Evolutionary conservation across 2,797 vertebrate species (phyloP).

Genomic region (Benthosema pterotum): DNA sequence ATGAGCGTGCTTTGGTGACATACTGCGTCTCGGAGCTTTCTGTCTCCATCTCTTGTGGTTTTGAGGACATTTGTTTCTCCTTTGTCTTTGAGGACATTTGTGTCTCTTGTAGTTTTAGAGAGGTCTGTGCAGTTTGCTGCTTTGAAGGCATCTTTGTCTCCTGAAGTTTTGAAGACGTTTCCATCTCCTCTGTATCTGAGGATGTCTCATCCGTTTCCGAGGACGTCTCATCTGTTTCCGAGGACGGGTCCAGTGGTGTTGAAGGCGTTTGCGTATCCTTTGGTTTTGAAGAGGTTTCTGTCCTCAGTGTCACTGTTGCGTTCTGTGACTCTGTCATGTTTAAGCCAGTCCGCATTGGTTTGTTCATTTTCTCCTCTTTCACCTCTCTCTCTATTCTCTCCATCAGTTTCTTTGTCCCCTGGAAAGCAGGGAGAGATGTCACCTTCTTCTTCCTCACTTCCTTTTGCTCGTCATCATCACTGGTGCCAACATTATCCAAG

Average conservation of each 20-base stretch:
- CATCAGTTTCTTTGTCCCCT: slow-evolving; percentile 79
- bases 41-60: too few species aligned
- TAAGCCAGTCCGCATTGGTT: slow-evolving; percentile 9
- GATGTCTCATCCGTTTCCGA: not conserved
- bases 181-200: too few species aligned
- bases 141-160: not conserved
- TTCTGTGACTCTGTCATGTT: slow-evolving; percentile 49
- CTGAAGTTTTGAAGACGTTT: too few species aligned
- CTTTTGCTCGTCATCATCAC: slow-evolving; percentile 53
- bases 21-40: too few species aligned
- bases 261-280: not conserved
- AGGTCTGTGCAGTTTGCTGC: too few species aligned
- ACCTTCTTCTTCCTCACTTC: slow-evolving; percentile 50
- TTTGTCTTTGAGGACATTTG: too few species aligned
- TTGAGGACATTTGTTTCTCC: too few species aligned
- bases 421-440: slow-evolving; percentile 81
- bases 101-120: too few species aligned
- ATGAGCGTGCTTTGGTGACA: too few species aligned
- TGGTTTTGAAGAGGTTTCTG: slow-evolving; percentile 2
- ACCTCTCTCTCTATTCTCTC: slow-evolving; percentile 6
- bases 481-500: slow-evolving; percentile 72
- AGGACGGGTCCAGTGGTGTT: not conserved
- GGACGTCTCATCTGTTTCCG: not conserved
- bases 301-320: not conserved
- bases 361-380: slow-evolving; percentile 32